Conservation (phyloP, 2,888 invertebrate genomes). For the Caenorhabditis parvicauda region DNA sequence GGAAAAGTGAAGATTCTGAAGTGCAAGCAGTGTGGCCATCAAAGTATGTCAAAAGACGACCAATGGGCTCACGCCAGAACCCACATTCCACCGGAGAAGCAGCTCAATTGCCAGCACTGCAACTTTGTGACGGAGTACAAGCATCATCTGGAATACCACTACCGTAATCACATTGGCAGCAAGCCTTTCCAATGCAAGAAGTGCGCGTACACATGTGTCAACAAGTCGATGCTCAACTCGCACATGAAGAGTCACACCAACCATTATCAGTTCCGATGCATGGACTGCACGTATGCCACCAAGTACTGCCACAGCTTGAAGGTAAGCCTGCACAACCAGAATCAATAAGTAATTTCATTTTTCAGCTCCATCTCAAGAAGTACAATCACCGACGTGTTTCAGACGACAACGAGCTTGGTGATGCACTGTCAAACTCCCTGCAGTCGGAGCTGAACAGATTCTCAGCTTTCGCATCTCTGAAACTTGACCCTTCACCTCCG, state of each 20-base stretch:
- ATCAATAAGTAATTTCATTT: slow-evolving; percentile 82
- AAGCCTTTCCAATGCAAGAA: slow-evolving; percentile 73
- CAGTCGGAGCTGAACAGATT: slow-evolving; percentile 7
- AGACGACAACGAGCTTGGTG: slow-evolving; percentile 82
- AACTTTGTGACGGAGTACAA: slow-evolving; percentile 98
- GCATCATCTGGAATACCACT: slow-evolving; percentile 94
- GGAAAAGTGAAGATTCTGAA: slow-evolving; percentile 75
- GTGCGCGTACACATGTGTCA: slow-evolving; percentile 74
- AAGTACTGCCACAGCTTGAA: slow-evolving; percentile 97
- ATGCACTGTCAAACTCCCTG: slow-evolving; percentile 12
- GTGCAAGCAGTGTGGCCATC: slow-evolving; percentile 86
- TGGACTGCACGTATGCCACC: slow-evolving; percentile 89
- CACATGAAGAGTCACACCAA: slow-evolving; percentile 87
- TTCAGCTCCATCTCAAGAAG: slow-evolving; percentile 89
- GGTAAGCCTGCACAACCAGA: slow-evolving; percentile 25
- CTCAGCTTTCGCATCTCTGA: slow-evolving; percentile 1
- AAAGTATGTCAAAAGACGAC: slow-evolving; percentile 78
- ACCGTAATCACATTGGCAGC: slow-evolving; percentile 87
- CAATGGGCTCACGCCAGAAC: slow-evolving; percentile 86
- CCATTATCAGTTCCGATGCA: slow-evolving; percentile 73
- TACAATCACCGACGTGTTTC: slow-evolving; percentile 81
- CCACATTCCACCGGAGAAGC: slow-evolving; percentile 90
- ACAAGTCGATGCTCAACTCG: slow-evolving; percentile 97
- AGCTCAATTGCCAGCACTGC: slow-evolving; percentile 84
- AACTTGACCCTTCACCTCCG: slow-evolving; percentile 1